Evolutionary conservation across 2,888 invertebrate genomes (phyloP).

Genomic region (Seira musarum): DNA sequence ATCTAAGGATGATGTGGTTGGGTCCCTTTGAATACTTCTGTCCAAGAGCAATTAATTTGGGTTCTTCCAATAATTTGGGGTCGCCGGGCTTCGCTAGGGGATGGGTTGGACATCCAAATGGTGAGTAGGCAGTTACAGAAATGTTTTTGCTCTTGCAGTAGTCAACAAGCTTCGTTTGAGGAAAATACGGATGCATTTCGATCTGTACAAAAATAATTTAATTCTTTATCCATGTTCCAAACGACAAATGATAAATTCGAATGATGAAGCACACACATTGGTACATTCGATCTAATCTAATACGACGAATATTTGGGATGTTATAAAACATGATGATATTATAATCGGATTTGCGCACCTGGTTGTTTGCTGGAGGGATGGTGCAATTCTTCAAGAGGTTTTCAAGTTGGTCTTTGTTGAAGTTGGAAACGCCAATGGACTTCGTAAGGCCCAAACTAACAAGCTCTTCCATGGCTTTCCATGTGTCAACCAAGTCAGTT

Average conservation of each 20-base stretch:
- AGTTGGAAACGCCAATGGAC: constrained; percentile 89
- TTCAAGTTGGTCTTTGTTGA: constrained; percentile 82
- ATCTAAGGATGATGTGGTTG: constrained; percentile 72
- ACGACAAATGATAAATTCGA: constrained; percentile 54
- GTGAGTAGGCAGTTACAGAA: constrained; percentile 82
- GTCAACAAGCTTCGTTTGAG: constrained; percentile 76
- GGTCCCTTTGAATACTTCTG: constrained; percentile 72
- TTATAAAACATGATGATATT: too few relatives aligned
- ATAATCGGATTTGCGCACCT: constrained; percentile 39
- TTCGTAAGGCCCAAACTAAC: constrained; percentile 81
- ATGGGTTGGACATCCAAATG: constrained; percentile 74
- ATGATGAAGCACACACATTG: constrained; percentile 62
- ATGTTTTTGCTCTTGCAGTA: constrained; percentile 79
- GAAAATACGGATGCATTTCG: constrained; percentile 54
- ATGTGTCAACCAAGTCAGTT: constrained; percentile 80
- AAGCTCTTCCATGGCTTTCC: constrained; percentile 80
- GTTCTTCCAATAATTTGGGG: constrained; percentile 71
- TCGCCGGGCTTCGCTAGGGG: constrained; percentile 71
- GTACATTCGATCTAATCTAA: too few relatives aligned
- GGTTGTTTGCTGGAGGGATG: constrained; percentile 78
- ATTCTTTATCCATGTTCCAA: constrained; percentile 55
- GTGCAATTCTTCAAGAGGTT: constrained; percentile 77
- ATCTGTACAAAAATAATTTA: constrained; percentile 58
- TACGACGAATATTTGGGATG: too few relatives aligned
- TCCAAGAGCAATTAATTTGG: constrained; percentile 74